Evolutionary conservation across 1,140 invertebrate genomes (phyloP).

Genomic region (Drosophila punjabiensis): DNA sequence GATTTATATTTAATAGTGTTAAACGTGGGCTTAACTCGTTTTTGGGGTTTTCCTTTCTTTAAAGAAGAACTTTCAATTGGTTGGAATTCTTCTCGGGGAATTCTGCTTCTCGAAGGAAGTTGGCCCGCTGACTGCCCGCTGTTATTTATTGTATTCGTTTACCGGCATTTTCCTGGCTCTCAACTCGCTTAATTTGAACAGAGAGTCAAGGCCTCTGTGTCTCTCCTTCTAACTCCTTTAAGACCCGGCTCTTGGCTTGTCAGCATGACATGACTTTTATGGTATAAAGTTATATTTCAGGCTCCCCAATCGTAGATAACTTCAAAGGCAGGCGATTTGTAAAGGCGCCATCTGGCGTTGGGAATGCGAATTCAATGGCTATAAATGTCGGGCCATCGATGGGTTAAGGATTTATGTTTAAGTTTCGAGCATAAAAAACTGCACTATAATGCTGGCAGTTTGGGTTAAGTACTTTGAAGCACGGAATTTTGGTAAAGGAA

Average conservation of each 20-base stretch:
- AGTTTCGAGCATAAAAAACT: slow-evolving; percentile 21
- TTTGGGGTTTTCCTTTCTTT: slow-evolving; percentile 17
- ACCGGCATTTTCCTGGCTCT: slow-evolving; percentile 39
- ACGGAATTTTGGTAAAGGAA: background rate
- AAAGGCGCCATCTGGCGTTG: slow-evolving; percentile 50
- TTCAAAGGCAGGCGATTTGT: slow-evolving; percentile 53
- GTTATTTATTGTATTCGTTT: slow-evolving; percentile 60
- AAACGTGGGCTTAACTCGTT: slow-evolving; percentile 58
- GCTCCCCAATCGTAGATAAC: slow-evolving; percentile 45
- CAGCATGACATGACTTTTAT: slow-evolving; percentile 64
- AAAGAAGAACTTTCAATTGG: slow-evolving; percentile 13
- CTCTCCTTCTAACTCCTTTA: background rate
- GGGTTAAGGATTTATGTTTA: slow-evolving; percentile 40
- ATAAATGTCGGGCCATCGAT: slow-evolving; percentile 46
- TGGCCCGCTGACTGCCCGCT: slow-evolving; percentile 34
- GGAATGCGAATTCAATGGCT: slow-evolving; percentile 47
- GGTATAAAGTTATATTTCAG: slow-evolving; percentile 59
- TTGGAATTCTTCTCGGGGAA: slow-evolving; percentile 6
- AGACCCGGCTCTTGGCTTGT: slow-evolving; percentile 33
- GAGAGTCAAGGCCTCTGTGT: background rate
- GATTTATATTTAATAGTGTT: slow-evolving; percentile 72
- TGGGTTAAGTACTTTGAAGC: background rate
- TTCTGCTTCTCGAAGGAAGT: slow-evolving; percentile 7
- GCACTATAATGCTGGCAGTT: slow-evolving; percentile 6
- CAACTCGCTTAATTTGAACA: slow-evolving; percentile 53